Percentiles rank a stretch among this genome's conserved stretches.
Conservation (phyloP, 1,140 invertebrate genomes). For the Bombus confusus region DNA sequence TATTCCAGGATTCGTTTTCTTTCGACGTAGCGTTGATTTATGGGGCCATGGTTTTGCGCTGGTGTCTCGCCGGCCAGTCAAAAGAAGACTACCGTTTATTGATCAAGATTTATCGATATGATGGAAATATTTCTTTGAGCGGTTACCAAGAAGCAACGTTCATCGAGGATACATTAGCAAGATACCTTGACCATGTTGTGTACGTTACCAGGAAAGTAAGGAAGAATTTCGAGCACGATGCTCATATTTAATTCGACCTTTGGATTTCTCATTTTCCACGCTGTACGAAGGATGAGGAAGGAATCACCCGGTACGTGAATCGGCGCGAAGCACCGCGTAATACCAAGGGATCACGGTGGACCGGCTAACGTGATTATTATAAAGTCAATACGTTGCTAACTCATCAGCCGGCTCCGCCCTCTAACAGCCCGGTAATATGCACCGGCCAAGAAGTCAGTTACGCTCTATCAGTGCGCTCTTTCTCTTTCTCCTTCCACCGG, state of each 20-base stretch:
- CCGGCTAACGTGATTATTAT: slow-evolving; percentile 82
- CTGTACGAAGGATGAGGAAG: background rate
- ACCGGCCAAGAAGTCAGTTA: slow-evolving; percentile 81
- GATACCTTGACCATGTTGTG: background rate
- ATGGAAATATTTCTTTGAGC: background rate
- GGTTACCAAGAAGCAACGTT: background rate
- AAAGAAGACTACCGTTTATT: background rate
- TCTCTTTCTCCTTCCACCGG: background rate
- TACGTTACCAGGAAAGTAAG: background rate
- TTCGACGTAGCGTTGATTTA: slow-evolving; percentile 39
- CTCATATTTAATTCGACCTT: background rate
- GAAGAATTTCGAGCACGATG: background rate
- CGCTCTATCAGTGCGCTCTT: slow-evolving; percentile 68
- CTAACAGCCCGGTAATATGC: slow-evolving; percentile 82
- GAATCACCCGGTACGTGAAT: slow-evolving; percentile 72
- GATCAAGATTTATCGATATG: slow-evolving; percentile 36
- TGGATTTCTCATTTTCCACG: background rate
- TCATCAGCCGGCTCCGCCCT: slow-evolving; percentile 82
- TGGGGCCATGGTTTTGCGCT: slow-evolving; percentile 20
- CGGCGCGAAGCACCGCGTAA: slow-evolving; percentile 72
- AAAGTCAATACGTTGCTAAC: slow-evolving; percentile 83
- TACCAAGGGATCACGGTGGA: slow-evolving; percentile 72
- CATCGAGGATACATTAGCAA: background rate
- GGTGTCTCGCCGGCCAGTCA: background rate
- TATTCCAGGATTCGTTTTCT: slow-evolving; percentile 49